phyloP scores from a whole-genome alignment of 2,888 invertebrate genomes.

The Epinotia bilunana region DNA sequence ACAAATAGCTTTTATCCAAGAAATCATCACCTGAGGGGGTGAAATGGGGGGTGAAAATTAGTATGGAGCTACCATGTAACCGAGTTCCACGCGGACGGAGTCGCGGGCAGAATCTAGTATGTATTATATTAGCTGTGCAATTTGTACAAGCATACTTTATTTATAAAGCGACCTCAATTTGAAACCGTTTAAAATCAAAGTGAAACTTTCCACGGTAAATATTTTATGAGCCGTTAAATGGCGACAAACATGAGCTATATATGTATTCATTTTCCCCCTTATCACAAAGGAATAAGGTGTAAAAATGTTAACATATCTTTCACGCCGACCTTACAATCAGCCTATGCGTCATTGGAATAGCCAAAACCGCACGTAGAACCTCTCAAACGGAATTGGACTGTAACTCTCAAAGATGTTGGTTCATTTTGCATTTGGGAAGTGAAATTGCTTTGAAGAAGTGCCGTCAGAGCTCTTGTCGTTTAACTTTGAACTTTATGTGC shows the following conservation, averaged over 20 bases:
- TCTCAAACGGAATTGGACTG: conserved; percentile 1
- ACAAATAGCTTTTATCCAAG: no score
- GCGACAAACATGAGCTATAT: conserved; percentile 42
- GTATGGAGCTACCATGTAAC: no score
- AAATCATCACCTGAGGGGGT: no score
- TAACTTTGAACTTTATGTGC: conserved; percentile 7
- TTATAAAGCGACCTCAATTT: conserved; percentile 21
- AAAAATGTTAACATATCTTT: no score
- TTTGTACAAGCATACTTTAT: neutral
- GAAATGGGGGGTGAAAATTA: no score
- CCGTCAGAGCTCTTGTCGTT: neutral
- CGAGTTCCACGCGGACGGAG: no score
- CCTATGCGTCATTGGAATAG: conserved; percentile 28
- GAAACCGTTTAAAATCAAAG: conserved; percentile 34
- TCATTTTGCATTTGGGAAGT: neutral
- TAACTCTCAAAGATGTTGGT: neutral
- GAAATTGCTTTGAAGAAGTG: conserved; percentile 29
- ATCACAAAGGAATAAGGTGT: no score
- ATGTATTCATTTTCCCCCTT: no score
- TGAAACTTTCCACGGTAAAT: conserved; percentile 39
- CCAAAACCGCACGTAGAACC: conserved; percentile 24
- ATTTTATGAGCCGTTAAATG: conserved; percentile 43
- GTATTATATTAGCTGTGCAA: neutral
- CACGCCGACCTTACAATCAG: neutral
- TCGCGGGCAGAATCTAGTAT: no score